A percentile compares a stretch with the other conserved stretches of the same genome.
Evolutionary conservation across 1,140 invertebrate genomes (phyloP).

Genomic region (Steinernema khuongi): DNA sequence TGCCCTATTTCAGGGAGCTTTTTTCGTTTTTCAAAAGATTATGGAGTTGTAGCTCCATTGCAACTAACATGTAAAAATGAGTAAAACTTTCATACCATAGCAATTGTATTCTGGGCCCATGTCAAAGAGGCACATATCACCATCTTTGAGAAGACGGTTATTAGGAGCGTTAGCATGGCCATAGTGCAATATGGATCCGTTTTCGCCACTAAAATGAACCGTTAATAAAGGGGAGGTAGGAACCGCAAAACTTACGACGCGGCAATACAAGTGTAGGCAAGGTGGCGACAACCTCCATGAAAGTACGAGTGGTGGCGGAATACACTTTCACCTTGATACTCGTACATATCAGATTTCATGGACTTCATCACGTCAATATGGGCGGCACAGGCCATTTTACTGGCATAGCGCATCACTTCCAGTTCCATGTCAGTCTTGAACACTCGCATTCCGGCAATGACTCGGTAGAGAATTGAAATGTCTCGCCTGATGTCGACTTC

Average conservation of each 20-base stretch:
- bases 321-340: constrained; percentile 79
- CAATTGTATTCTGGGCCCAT: constrained; percentile 97
- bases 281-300: constrained; percentile 54
- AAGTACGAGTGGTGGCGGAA: constrained; percentile 56
- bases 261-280: constrained; percentile 58
- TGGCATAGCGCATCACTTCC: constrained; percentile 39
- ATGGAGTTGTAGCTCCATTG: no score
- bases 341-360: constrained; percentile 60
- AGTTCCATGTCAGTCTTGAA: constrained; percentile 54
- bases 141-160: constrained; percentile 71
- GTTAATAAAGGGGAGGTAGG: background rate
- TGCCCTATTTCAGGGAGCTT: no score
- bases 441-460: constrained; percentile 55
- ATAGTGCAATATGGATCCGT: constrained; percentile 85
- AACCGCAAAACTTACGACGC: constrained; percentile 36
- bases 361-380: constrained; percentile 38
- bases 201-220: constrained; percentile 68
- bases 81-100: constrained; percentile 63
- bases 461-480: constrained; percentile 41
- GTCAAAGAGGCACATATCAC: constrained; percentile 91
- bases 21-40: no score
- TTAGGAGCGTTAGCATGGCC: constrained; percentile 93
- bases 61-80: background rate
- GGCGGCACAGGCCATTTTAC: constrained; percentile 36
- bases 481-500: constrained; percentile 20